phyloP scores from a whole-genome alignment of 2,888 invertebrate species.

The Drosophila atripex region DNA sequence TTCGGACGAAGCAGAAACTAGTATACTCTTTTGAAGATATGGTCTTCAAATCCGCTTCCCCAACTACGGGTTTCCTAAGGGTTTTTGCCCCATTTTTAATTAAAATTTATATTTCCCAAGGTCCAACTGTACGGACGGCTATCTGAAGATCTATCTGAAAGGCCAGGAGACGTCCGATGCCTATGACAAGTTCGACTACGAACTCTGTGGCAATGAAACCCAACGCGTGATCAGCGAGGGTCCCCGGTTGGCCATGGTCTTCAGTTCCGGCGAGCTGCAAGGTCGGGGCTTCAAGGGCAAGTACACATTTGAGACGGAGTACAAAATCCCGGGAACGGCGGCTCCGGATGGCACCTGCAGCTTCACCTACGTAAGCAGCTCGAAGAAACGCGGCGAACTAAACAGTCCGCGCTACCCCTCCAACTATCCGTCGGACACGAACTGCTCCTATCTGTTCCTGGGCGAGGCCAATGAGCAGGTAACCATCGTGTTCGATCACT shows the following conservation, averaged over 20 bases:
- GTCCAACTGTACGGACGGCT: slow-evolving; percentile 93
- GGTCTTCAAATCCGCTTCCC: no score
- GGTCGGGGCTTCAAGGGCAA: slow-evolving; percentile 93
- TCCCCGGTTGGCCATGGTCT: slow-evolving; percentile 96
- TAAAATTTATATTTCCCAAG: slow-evolving; percentile 24
- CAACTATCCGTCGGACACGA: slow-evolving; percentile 97
- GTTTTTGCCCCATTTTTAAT: no score
- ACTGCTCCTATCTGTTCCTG: slow-evolving; percentile 96
- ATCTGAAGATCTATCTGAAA: slow-evolving; percentile 94
- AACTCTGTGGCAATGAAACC: slow-evolving; percentile 95
- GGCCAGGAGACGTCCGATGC: slow-evolving; percentile 96
- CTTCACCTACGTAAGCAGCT: slow-evolving; percentile 95
- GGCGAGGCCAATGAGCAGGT: slow-evolving; percentile 95
- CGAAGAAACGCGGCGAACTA: slow-evolving; percentile 94
- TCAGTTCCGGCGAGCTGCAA: slow-evolving; percentile 95
- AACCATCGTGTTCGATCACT: slow-evolving; percentile 95
- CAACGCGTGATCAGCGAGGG: slow-evolving; percentile 94
- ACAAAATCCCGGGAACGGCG: slow-evolving; percentile 96
- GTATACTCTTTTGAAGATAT: no score
- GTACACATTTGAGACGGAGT: slow-evolving; percentile 88
- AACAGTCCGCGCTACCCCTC: slow-evolving; percentile 98
- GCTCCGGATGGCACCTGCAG: slow-evolving; percentile 96
- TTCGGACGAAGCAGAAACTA: no score
- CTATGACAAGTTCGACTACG: slow-evolving; percentile 96
- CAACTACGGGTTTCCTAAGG: no score